Base-by-base conservation (phyloP, 2,888 invertebrate genomes). In the Cylloceria caligata region DNA sequence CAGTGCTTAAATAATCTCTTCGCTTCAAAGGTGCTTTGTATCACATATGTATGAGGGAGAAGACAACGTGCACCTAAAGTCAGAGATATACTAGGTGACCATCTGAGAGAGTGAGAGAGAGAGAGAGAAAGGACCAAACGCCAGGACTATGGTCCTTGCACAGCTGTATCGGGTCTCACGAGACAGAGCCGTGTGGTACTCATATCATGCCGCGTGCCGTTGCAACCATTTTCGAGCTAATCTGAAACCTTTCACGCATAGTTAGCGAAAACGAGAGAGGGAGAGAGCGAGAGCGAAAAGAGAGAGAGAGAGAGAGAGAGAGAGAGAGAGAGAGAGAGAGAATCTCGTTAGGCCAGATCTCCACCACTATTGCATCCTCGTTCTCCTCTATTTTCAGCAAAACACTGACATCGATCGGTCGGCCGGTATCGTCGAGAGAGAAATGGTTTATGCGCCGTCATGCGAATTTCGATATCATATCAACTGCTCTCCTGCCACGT, bases 221-320 rank as follows among this genome's bases (percentile, higher is more conserved):
- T 81, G 81, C 75, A 83, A 79, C 55, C 62, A 78, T 62, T 55
- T 42, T 42, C 72, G 72, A 75, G 72, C 68, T 78, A 83, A 81
- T 81, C 73, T 75, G 72, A 67, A 45, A 36, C 60, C 67, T 69
- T 65, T 65, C 68, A 52, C 60, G 49, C 47, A 62, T 52, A 42
- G 27, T 72, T 64, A 36, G 78, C 39, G 47, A 19, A 47, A 68
- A 47, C 47, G 57, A 13, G 42, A 39, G 42, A 21, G 42, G 13
- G 42, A 13, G 64, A 21, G 13, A 39, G 64, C 11, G 24, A 49
- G 24, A 65, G 64, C 5, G 16, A 36, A 75, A 30, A 16, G 65
- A 42, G 19, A 34, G 36, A 39, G 60, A 60, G 16, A 16, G 27
- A 57, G 57, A 57, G 30, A 30, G 57, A 34, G 30, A 34, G 34